phyloP scores from a whole-genome alignment of 1,140 invertebrate genomes.

The Tetramorium simillimum region DNA sequence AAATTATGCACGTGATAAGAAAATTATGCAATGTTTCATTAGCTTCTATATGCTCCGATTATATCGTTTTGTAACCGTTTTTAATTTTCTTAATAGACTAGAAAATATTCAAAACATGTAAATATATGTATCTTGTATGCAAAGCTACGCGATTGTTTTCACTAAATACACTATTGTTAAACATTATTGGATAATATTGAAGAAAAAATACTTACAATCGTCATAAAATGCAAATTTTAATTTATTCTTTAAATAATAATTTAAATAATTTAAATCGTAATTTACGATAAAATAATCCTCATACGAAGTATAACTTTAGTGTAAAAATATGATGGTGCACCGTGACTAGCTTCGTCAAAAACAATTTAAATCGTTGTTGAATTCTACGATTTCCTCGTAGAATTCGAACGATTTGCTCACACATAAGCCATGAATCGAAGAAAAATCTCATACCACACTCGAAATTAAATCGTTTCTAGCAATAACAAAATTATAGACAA shows the following conservation, averaged over 20 bases:
- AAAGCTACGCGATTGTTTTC: background rate
- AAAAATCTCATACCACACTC: background rate
- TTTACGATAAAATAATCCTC: background rate
- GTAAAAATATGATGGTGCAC: background rate
- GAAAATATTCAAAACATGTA: background rate
- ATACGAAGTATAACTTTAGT: background rate
- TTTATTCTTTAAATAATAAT: background rate
- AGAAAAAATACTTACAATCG: background rate
- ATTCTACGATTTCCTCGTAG: constrained; percentile 20
- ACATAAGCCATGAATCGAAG: background rate
- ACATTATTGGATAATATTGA: background rate
- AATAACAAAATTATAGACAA: constrained; percentile 24
- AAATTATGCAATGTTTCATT: background rate
- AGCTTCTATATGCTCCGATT: background rate
- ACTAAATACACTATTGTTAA: background rate
- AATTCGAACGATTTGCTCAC: constrained; percentile 57
- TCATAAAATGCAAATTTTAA: background rate
- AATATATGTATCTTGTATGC: background rate
- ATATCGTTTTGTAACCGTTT: background rate
- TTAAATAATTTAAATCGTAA: background rate
- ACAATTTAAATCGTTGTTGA: constrained; percentile 51
- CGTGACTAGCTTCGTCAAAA: constrained; percentile 12
- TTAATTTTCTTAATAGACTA: background rate
- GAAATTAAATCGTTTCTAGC: constrained; percentile 11
- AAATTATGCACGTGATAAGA: background rate